These are phyloP conservation scores for Congeria kusceri DNA, from an alignment of 2,888 invertebrate genomes.

Conservation along the genomic window DNA sequence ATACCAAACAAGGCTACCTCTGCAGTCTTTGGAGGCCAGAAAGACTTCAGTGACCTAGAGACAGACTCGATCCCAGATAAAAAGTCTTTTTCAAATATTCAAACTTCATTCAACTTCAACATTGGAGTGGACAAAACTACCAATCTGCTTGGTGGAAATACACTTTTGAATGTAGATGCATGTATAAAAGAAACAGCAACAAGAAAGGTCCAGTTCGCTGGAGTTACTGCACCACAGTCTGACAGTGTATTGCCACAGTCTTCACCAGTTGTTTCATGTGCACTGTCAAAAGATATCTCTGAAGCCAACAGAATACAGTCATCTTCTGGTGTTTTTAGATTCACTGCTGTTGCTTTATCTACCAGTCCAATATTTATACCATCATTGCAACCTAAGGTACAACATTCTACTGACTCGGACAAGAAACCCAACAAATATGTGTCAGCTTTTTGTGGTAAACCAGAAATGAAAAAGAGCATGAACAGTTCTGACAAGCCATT, in stretches of 20 bases:
- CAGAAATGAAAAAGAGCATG: neutral
- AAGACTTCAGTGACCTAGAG: neutral
- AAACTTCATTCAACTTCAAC: neutral
- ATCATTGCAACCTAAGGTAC: neutral
- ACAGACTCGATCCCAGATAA: neutral
- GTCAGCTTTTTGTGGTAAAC: neutral
- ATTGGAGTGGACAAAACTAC: neutral
- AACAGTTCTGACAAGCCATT: no score
- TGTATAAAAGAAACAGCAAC: no score
- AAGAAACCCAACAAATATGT: neutral
- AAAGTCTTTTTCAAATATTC: neutral
- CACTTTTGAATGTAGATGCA: no score
- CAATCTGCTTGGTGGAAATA: neutral
- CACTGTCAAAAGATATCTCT: no score
- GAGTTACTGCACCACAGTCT: no score
- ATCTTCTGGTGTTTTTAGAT: no score
- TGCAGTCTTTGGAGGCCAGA: constrained; percentile 23
- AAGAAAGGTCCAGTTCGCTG: no score
- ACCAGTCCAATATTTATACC: no score
- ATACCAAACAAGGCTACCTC: neutral
- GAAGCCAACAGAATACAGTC: no score
- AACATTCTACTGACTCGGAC: neutral
- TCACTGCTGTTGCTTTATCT: neutral
- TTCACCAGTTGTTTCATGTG: no score
- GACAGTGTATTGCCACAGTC: no score